Evolutionary conservation across 2,888 invertebrate species (phyloP).

Genomic region (Lepidochitona cinerea): DNA sequence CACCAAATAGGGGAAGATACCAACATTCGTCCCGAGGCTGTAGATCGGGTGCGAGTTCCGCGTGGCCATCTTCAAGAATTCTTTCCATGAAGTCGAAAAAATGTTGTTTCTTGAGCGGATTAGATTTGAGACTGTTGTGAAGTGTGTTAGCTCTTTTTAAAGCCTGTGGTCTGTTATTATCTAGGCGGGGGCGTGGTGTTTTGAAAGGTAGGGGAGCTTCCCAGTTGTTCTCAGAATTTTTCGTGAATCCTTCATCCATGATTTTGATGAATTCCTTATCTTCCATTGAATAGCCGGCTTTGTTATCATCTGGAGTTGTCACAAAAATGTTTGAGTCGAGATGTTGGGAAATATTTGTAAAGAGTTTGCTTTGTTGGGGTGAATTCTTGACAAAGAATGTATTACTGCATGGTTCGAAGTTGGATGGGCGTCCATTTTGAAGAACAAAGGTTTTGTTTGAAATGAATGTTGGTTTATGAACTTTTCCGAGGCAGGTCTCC

Average conservation of each 20-base stretch:
- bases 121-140: background rate
- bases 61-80: conserved; percentile 6
- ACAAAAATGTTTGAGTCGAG: conserved; percentile 8
- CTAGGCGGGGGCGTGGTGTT: conserved; percentile 1
- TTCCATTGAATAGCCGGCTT: conserved; percentile 7
- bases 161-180: conserved; percentile 7
- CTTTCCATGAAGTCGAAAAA: conserved; percentile 13
- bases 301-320: background rate
- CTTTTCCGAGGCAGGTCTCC: conserved; percentile 5
- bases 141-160: background rate
- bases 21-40: conserved; percentile 13
- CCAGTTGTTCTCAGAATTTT: conserved; percentile 22
- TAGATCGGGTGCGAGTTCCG: conserved; percentile 12
- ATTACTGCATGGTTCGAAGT: too few species aligned
- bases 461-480: conserved; percentile 13
- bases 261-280: conserved; percentile 20
- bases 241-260: conserved; percentile 20
- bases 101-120: conserved; percentile 4
- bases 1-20: conserved; percentile 20
- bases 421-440: too few species aligned
- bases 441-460: too few species aligned
- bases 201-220: conserved; percentile 27
- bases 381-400: too few species aligned
- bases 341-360: too few species aligned
- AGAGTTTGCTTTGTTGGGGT: too few species aligned